These are phyloP conservation scores for Gobius niger DNA, from an alignment of 2,113 vertebrate species.

Conservation along the genomic window DNA sequence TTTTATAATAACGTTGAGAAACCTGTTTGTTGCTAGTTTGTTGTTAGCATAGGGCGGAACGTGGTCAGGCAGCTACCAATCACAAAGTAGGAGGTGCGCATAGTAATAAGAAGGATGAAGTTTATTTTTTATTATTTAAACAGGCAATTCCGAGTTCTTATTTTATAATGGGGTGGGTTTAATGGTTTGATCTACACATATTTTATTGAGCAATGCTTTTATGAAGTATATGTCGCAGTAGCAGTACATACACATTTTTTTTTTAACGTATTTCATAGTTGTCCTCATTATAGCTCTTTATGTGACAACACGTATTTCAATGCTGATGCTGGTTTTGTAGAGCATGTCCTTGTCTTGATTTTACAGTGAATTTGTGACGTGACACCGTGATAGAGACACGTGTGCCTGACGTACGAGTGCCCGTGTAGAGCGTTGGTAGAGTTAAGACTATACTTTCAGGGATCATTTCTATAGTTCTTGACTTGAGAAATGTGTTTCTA, in stretches of 20 bases:
- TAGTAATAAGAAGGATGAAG: not conserved
- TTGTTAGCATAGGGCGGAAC: not conserved
- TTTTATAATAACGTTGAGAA: too few relatives aligned
- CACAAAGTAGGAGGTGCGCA: not conserved
- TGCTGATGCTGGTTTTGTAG: not conserved
- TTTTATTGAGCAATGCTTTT: too few relatives aligned
- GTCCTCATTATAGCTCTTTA: too few relatives aligned
- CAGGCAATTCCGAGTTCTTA: not conserved
- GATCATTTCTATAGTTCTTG: constrained; percentile 73
- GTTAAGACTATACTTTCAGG: constrained; percentile 73
- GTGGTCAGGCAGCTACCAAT: not conserved
- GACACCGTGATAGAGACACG: not conserved
- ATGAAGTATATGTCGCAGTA: too few relatives aligned
- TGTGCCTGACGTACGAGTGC: not conserved
- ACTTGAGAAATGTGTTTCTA: constrained; percentile 69
- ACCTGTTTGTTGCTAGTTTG: not conserved
- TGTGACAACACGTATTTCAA: too few relatives aligned
- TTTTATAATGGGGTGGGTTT: too few relatives aligned
- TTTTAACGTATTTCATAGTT: too few relatives aligned
- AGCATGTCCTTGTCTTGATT: not conserved
- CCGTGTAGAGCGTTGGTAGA: rapidly evolving
- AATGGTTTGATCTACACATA: too few relatives aligned
- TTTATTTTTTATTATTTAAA: not conserved
- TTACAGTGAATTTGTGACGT: not conserved
- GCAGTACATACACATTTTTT: too few relatives aligned